Evolutionary conservation across 2,797 vertebrate species (phyloP), one percentile per base, ranked within the genome.

Genomic region (Varecia variegata): DNA sequence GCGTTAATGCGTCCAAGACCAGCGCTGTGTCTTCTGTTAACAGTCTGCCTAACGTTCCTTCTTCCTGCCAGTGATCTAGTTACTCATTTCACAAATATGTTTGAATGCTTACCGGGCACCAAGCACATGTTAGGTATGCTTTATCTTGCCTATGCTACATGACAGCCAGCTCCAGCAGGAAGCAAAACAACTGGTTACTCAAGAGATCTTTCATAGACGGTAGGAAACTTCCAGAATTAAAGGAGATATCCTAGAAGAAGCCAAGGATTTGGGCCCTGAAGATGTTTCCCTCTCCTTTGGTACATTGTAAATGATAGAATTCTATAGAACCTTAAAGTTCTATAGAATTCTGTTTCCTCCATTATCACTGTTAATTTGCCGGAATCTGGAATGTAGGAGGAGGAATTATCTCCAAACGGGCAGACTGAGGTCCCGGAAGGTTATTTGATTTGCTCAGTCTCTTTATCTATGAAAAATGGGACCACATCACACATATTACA

Each of bases 401-500:
- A 77, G 52, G 32, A 47, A 47, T 62, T 79, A 27, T 88, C 73
- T 73, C 30, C n/a, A 52, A 58, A 58, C 18, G 32, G 67, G 38
- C 38, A 82, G 43, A 38, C 6, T 25, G 27, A 73, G 47, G 25
- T 32, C 65, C 76, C 38, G 50, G 80, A 8, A 80, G 13, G n/a
- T 74, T 70, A 65, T 56, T 27, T 74, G 56, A 43, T 71, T 60
- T 81, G 23, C 10, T 52, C 47, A 50, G 23, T 60, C 23, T 92
- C n/a, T n/a, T 35, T 13, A 12, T 77, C 45, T 5, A 1, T 56
- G 85, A 54, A 74, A 84, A 93, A 23, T 12, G 12, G 17, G 12
- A 25, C 67, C 32, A 25, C 7, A 25, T 32, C 35, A 18, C 25
- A 30, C 0, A 0, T 0, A 1, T 7, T 32, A 0, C 1, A 1